Evolutionary conservation across 2,888 invertebrate genomes (phyloP), one percentile per base, ranked within the genome.

Genomic region (Pollenia angustigena): DNA sequence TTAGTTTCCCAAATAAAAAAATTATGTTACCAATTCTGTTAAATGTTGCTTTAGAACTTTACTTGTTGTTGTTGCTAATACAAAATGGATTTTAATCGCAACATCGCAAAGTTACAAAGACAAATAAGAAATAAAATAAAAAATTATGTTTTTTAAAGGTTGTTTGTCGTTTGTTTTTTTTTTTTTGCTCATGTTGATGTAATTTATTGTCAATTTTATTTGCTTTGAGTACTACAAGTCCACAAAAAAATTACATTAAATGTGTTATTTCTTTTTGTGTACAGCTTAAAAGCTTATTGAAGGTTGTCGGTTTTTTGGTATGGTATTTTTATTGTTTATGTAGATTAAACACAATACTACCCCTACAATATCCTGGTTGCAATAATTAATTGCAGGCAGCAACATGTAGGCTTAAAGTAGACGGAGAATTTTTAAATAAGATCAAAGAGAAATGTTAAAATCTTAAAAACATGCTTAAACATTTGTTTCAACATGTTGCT

Each of bases 281-380:
- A 60, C 58, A 62, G 82, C 58, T 76, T 82, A 82, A 82, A 69
- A 82, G 82, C 69, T 82, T 82, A 82, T 62, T 69, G 52, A 68
- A 68, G 60, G 75, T 69, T 76, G 52, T 62, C 46, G 42, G 12
- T 9, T 32, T 4, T 16, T 32, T 58, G 10, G 23, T 16, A 9
- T 60, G 23, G 52, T 11, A 46, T 54, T 64, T 62, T 56, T 10
- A 2, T 74, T 10, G 48, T 54, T 18, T 48, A 18, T 32, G 0
- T 12, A 8, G 18, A 14, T 48, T 40, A 42, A 54, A 42, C 14
- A 44, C 14, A 60, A 9, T 52, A 10, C 3, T 9, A 14, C 72
- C 46, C 32, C 66, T 56, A 74, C 32, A 69, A 11, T n/a, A 23
- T 44, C 7, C 42, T 44, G 11, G 11, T 32, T 7, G 14, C 2